Base-by-base conservation (phyloP, 2,888 invertebrate genomes). In the Caenorhabditis doughertyi region DNA sequence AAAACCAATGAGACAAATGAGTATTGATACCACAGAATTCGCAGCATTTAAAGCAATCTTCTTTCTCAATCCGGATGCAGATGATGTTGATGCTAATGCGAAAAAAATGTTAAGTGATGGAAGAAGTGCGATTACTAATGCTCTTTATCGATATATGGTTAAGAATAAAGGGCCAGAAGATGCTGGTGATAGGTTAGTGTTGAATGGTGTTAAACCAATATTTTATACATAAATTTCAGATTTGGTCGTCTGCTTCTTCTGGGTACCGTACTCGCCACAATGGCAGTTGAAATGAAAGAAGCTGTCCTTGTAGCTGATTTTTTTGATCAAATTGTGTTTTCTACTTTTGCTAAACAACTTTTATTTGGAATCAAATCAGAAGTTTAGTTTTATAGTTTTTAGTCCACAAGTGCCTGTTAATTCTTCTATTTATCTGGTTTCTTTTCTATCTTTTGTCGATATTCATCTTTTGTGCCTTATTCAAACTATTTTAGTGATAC, bases 51-150 rank as follows among this genome's bases (percentile, higher is more conserved):
- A 91, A 62, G 89, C 90, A 5, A 91, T 91, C 16, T 91, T 91
- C 85, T 91, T 91, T 83, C 74, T 91, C 27, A 91, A 91, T 88
- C 91, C 91, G 85, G 91, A 91, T 80, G 90, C 90, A 0, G 91
- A 91, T 65, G 91, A 91, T 67, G 84, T 91, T n/a, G 83, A 82
- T 32, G 25, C 83, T 0, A 76, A 76, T n/a, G 85, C 86, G 3
- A 89, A 89, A 51, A 73, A 73, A 39, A 49, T 77, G 29, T 83
- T 91, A 64, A 76, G 86, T 13, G 89, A 89, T 8, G 89, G 87
- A 8, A 72, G 91, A 44, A 85, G 84, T 27, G 44, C 84, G 0
- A 87, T 91, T 29, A 91, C 91, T 2, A 90, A 91, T 81, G 90
- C 91, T 16, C 85, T 91, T 3, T 91, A 91, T 82, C 76, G 86